Conservation (phyloP, 2,113 vertebrate genomes). For the Sialia sialis region DNA sequence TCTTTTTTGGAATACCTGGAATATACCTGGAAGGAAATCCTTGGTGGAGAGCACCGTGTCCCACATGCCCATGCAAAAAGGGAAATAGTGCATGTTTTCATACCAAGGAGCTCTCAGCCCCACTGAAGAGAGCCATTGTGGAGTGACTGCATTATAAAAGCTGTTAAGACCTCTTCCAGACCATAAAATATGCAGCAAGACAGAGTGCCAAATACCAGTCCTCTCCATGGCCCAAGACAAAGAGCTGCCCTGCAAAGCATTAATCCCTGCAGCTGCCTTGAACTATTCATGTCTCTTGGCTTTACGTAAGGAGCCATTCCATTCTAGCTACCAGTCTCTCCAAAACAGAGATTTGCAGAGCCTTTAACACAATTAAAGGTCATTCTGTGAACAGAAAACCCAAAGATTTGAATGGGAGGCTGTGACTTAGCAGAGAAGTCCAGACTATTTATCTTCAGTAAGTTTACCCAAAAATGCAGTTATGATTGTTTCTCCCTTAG, state of each 20-base stretch:
- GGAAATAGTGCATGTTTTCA: neutral
- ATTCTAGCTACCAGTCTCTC: neutral
- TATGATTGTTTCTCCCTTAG: neutral
- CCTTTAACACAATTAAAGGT: constrained; percentile 43
- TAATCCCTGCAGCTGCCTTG: constrained; percentile 64
- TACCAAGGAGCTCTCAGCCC: neutral
- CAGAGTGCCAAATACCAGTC: constrained; percentile 62
- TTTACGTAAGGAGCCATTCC: constrained; percentile 49
- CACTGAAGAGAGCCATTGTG: constrained; percentile 27
- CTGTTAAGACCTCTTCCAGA: constrained; percentile 62
- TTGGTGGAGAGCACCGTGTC: neutral
- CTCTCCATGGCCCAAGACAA: constrained; percentile 57
- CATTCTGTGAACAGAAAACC: neutral
- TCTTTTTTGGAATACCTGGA: neutral
- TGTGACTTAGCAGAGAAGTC: neutral
- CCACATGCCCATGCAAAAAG: neutral
- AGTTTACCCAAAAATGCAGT: neutral
- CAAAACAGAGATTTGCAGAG: constrained; percentile 10
- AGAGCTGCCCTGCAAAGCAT: constrained; percentile 55
- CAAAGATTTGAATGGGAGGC: constrained; percentile 1
- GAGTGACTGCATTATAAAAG: constrained; percentile 22
- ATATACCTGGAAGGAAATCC: neutral
- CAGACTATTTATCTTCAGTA: neutral
- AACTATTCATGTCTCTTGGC: constrained; percentile 51
- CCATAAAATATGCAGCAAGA: constrained; percentile 67